A percentile compares a stretch with the other conserved stretches of the same genome.
phyloP scores from a whole-genome alignment of 2,797 vertebrate genomes.

The Danio choprae region DNA sequence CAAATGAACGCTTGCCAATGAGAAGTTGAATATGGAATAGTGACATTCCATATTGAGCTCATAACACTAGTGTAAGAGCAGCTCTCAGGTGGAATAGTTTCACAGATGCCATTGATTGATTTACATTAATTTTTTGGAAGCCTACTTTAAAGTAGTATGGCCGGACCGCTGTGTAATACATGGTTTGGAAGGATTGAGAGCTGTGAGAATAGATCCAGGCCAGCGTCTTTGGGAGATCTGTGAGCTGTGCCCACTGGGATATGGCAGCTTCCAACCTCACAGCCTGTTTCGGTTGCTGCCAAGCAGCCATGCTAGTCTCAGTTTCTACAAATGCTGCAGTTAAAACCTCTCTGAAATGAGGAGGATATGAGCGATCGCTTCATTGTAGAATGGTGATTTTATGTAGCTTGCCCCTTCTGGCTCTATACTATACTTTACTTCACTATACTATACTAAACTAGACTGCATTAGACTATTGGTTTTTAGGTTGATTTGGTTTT shows the following conservation, averaged over 20 bases:
- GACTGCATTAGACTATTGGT: background rate
- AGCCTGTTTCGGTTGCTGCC: conserved; percentile 52
- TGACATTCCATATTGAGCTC: conserved; percentile 24
- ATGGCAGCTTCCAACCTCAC: conserved; percentile 38
- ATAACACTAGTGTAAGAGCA: conserved; percentile 33
- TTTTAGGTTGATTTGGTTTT: too few species aligned
- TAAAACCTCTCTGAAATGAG: conserved; percentile 4
- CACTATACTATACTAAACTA: background rate
- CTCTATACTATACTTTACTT: background rate
- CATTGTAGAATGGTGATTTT: background rate
- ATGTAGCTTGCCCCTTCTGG: background rate
- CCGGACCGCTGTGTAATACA: conserved; percentile 8
- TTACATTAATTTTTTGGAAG: background rate
- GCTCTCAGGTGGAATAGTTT: conserved; percentile 6
- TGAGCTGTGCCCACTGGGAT: conserved; percentile 48
- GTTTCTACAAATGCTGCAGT: conserved; percentile 40
- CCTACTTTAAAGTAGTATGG: conserved; percentile 16
- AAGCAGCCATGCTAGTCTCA: conserved; percentile 34
- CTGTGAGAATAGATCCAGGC: conserved; percentile 41
- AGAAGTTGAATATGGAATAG: conserved; percentile 19
- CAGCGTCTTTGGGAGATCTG: conserved; percentile 34
- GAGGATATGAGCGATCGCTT: background rate
- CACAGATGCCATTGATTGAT: conserved; percentile 22
- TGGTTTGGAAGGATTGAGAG: conserved; percentile 17
- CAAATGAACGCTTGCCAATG: conserved; percentile 30